Base-by-base conservation (phyloP, 2,888 invertebrate species). In the Drosophila macrothrix region DNA sequence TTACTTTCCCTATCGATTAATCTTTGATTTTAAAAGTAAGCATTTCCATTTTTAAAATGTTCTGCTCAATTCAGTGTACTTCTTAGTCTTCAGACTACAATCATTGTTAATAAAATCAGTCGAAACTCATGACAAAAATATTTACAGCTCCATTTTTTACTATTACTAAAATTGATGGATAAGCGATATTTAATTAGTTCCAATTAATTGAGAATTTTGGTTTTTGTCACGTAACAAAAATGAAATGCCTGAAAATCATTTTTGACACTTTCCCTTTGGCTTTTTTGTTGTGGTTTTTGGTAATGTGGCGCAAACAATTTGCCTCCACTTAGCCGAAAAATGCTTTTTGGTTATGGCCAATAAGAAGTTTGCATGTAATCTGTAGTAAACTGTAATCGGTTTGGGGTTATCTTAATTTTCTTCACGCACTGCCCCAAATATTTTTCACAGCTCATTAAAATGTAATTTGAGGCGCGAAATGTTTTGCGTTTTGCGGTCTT, bases 401-500 rank as follows among this genome's bases (percentile, higher is more conserved):
- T 76, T 64, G 33, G 46, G 78, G 31, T 77, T 76, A 77, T 80
- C 78, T 77, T 58, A 25, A 22, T 49, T 39, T 67, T 67, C 43
- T 58, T 28, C 70, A 56, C 35, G 53, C 55, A 64, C 59, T 77
- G 90, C 71, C 80, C 74, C 89, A 87, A 89, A 87, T 89, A 90
- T 90, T 89, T 88, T 87, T 84, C 80, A 89, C 87, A 89, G 88
- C 88, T 90, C 90, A 90, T 87, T 87, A 90, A 87, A 87, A 83
- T 87, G 88, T 87, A 89, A 87, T 90, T 87, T 87, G 80, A 87
- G 83, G 71, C 75, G 80, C 75, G 65, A 82, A 84, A 87, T 83
- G 90, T 78, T 88, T 77, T 77, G 81, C 71, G 71, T 67, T 77
- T 72, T 60, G 69, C 56, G 56, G 58, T 16, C 5, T 14, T 41